Base-by-base conservation (phyloP, 2,113 vertebrate genomes). In the Tenrec ecaudatus region DNA sequence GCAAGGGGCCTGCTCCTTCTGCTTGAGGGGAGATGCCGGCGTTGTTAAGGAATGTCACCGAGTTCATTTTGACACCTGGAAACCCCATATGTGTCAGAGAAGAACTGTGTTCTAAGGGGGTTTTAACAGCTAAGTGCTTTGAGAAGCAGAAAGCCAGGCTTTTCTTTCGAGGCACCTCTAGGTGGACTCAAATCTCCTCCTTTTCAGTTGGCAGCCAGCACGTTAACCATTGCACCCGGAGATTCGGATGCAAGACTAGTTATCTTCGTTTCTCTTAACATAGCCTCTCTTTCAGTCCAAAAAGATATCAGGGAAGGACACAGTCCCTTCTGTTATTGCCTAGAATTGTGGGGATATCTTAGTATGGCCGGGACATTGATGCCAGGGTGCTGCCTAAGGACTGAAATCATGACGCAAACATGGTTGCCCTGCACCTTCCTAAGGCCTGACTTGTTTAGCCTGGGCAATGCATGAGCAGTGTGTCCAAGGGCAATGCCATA, bases 401-500 rank as follows among this genome's bases (percentile, higher is more conserved):
- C 73, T 79, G 69, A 57, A 38, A 10, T 66, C 60, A 68, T 20
- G 15, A 25, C 1, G 3, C 17, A 14, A 60, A 33, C 31, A 29
- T 36, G 3, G 6, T 69, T 80, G 40, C 73, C 8, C 53, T 20
- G 25, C 58, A 3, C 36, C 3, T 25, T 14, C 17, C 9, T 4
- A 47, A 82, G 36, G 25, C 9, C 57, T 79, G 85, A 19, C 31
- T 10, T 79, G 40, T 71, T 22, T 69, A n/a, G 3, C 1, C 14
- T 53, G 47, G 29, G 31, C 22, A 36, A 90, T 4, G 0, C 0
- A 0, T 4, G 16, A 80, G 33, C 19, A 47, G n/a, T 29, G 3
- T 23, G 20, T 58, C 79, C 64, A 19, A 2, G 3, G 22, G 25
- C 69, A 80, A 38, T 23, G 31, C 6, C 66, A 77, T 10, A 19